Evolutionary conservation across 2,113 vertebrate species (phyloP).

Genomic region (Mionectes macconnelli): DNA sequence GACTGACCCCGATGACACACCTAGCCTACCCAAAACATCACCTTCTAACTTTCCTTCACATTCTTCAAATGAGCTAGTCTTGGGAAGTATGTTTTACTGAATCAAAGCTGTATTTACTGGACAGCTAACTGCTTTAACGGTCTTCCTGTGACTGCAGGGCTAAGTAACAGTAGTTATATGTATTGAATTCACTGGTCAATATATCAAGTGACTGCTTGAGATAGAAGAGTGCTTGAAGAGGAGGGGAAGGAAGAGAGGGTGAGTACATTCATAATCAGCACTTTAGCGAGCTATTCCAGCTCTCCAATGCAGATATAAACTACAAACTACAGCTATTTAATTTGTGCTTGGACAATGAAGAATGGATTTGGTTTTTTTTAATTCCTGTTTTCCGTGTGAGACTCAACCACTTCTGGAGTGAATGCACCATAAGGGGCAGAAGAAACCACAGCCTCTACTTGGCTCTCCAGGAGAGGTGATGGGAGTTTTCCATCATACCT

Average conservation of each 20-base stretch:
- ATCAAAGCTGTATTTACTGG: background rate
- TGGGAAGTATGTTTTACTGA: background rate
- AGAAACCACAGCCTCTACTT: background rate
- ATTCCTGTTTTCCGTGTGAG: background rate
- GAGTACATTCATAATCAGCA: background rate
- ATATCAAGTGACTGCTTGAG: background rate
- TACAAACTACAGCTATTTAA: background rate
- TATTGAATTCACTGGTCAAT: background rate
- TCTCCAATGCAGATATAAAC: background rate
- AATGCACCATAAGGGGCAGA: background rate
- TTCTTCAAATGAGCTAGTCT: background rate
- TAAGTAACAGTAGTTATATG: background rate
- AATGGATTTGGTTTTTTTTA: background rate
- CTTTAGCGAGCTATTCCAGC: background rate
- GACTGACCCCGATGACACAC: too few species aligned
- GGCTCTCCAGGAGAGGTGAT: background rate
- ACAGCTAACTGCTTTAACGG: background rate
- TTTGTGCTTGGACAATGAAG: background rate
- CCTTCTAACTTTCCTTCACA: background rate
- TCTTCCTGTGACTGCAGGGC: background rate
- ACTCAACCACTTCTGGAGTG: background rate
- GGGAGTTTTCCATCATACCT: background rate
- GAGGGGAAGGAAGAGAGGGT: background rate
- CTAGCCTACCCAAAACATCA: too few species aligned
- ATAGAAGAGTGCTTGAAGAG: background rate